Evolutionary conservation across 1,140 invertebrate species (phyloP), one percentile per base, ranked within the genome.

Genomic region (Parasteatoda tepidariorum): DNA sequence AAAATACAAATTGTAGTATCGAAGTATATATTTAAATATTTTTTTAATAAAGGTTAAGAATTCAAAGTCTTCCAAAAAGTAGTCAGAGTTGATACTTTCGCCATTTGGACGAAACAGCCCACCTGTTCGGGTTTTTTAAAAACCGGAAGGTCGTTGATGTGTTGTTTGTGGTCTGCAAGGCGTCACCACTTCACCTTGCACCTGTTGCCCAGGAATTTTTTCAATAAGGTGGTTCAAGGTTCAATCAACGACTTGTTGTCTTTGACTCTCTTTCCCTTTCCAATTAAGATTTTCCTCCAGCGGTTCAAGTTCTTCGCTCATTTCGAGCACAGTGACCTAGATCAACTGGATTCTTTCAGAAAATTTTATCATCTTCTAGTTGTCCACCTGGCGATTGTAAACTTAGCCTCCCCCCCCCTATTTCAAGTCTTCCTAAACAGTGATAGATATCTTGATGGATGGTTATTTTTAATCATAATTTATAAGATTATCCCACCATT

Each of bases 131-230:
- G 64, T 68, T 67, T 68, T 68, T 31, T 41, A 30, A 41, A 30
- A 6, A 13, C 76, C 31, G 33, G 67, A 82, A 82, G 78, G 78
- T 82, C 78, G 78, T 82, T 82, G 78, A 61, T 82, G 78, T 82
- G 78, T 67, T 79, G 62, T 79, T 67, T 79, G 62, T 79, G 61
- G 64, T 34, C 54, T 24, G 18, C 26, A 30, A 67, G 64, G 78
- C 55, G 67, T 67, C 66, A 34, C 54, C 78, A 55, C 22, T 54
- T 38, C 38, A 59, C 75, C 75, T 78, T 78, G 78, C 78, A 82
- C 78, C 78, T 82, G 78, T 82, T 82, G 78, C 67, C 28, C 62
- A 78, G 75, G 75, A 78, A 78, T 78, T 61, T n/a, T 30, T 70
- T 67, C 22, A 61, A 54, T 57, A 26, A 38, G 67, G 78, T 55